These are phyloP conservation scores for Trachops cirrhosus DNA, from an alignment of 2,797 vertebrate species.

Conservation along the genomic window DNA sequence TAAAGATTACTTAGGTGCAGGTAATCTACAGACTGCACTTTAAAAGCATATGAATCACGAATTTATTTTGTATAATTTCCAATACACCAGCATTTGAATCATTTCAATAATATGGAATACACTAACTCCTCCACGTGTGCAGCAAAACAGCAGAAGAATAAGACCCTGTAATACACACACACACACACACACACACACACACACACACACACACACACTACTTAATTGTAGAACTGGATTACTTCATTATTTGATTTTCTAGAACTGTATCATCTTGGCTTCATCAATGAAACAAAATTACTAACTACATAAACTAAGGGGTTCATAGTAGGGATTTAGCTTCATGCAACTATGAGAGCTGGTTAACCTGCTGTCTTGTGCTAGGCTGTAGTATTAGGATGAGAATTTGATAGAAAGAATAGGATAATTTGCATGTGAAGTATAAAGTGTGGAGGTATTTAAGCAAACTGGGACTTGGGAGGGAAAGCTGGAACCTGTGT, in stretches of 20 bases:
- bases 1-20: not conserved
- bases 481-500: not conserved
- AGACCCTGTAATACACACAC: not conserved
- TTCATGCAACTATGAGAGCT: not conserved
- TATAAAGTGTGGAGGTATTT: not conserved
- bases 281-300: not conserved
- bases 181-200: not conserved
- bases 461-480: not conserved
- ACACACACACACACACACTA: not conserved
- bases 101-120: not conserved
- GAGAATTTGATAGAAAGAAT: not conserved
- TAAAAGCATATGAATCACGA: not conserved
- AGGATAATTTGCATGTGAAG: not conserved
- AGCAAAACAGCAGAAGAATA: not conserved
- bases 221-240: not conserved
- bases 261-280: not conserved
- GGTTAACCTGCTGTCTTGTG: not conserved
- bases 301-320: not conserved
- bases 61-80: not conserved
- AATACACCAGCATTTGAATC: not conserved
- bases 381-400: too few species aligned
- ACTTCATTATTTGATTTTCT: not conserved
- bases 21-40: not conserved
- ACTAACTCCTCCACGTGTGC: not conserved
- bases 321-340: not conserved